Percentiles rank a stretch among this genome's conserved stretches.
phyloP scores from a whole-genome alignment of 2,888 invertebrate species.

The Flexamia atlantica region DNA sequence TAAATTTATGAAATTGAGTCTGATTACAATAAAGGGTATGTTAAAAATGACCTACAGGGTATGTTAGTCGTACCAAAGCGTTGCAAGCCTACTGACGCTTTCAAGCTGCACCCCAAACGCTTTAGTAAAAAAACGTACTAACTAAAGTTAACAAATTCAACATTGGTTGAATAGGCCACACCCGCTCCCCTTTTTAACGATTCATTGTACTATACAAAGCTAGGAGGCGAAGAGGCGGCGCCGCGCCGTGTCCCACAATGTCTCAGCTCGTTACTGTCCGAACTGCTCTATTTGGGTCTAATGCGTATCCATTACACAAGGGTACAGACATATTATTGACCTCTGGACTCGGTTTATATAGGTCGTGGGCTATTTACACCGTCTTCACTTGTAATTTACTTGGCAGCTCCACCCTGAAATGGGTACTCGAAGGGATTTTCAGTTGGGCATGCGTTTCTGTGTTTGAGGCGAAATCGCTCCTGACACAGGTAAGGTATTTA shows the following conservation, averaged over 20 bases:
- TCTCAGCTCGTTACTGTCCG: background rate
- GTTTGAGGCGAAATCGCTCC: constrained; percentile 10
- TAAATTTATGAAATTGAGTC: too few relatives aligned
- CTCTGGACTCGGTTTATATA: background rate
- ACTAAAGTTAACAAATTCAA: too few relatives aligned
- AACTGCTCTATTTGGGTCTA: constrained; percentile 10
- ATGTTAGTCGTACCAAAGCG: too few relatives aligned
- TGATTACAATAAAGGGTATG: too few relatives aligned
- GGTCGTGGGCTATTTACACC: constrained; percentile 2
- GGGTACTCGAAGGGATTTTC: background rate
- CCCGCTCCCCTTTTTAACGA: too few relatives aligned
- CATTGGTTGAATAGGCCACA: too few relatives aligned
- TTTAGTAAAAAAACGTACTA: too few relatives aligned
- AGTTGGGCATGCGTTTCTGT: background rate
- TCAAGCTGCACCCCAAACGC: too few relatives aligned
- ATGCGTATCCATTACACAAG: constrained; percentile 13
- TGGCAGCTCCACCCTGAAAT: constrained; percentile 3
- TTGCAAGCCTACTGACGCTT: too few relatives aligned
- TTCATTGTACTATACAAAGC: too few relatives aligned
- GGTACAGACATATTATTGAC: constrained; percentile 6
- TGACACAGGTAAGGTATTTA: constrained; percentile 11
- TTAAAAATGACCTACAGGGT: too few relatives aligned
- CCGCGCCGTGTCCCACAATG: background rate
- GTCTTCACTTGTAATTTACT: background rate
- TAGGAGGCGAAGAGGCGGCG: background rate